Base-by-base conservation (phyloP, 2,797 vertebrate species). In the Anomalospiza imberbis region DNA sequence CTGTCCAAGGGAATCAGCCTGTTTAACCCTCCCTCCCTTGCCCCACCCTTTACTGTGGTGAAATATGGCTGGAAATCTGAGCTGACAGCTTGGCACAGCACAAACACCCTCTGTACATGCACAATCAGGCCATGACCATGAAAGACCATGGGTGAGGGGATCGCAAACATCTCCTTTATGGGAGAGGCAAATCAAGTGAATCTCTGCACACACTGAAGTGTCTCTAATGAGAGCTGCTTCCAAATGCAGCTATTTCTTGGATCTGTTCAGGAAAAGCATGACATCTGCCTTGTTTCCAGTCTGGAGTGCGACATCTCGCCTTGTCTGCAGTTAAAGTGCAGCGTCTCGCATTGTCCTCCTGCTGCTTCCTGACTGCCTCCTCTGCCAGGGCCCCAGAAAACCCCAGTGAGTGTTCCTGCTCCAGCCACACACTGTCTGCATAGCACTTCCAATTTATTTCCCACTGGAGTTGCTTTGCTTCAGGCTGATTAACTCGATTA, bases 41-140 rank as follows among this genome's bases (percentile, higher is more conserved):
- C 58, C 21, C 16, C 36, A 9, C 71, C 82, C 76, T 79, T 93
- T 96, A 97, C 98, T 98, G 97, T 98, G 98, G 98, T 98, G 98
- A 98, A 98, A 97, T 97, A 91, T 92, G 78, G 73, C 60, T 84
- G 71, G 72, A 71, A 93, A 65, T 78, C 20, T 2, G 58, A 53
- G 21, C 25, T 10, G n/a, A 31, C 18, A 28, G 15, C 31, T 86
- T 28, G 44, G 55, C 58, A 9, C 80, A 47, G 77, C 47, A 7
- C 42, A 14, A 5, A 38, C 36, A 36, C 16, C 18, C 45, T 89
- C 29, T 31, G 57, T 19, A 21, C 40, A 44, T 0, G 6, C 28
- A 40, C 31, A 63, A 17, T 62, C 38, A 51, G 55, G 17, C 54
- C 7, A 2, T 57, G 50, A 17, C 14, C 32, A 2, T 4, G 36